Evolutionary conservation across 2,113 vertebrate species (phyloP).

Genomic region (Cynocephalus volans): DNA sequence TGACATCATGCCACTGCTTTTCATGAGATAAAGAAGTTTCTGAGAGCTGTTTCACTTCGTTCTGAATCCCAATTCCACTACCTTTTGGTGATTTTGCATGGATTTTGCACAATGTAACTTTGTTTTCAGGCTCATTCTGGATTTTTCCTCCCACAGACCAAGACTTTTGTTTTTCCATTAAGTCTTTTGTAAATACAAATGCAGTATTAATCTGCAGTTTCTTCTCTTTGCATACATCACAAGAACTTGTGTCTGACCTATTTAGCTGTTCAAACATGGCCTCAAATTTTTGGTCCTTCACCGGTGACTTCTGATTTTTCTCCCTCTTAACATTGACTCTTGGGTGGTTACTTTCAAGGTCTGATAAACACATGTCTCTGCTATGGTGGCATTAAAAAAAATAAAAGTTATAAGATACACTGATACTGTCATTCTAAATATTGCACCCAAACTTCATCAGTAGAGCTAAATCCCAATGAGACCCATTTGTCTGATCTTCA

Average conservation of each 20-base stretch:
- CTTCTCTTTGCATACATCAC: conserved; percentile 77
- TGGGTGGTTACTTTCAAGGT: conserved; percentile 81
- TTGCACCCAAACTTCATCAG: not conserved
- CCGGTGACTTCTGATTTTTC: conserved; percentile 62
- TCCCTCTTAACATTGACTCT: conserved; percentile 78
- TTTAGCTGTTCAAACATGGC: conserved; percentile 72
- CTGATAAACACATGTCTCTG: conserved; percentile 82
- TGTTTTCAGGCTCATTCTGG: conserved; percentile 77
- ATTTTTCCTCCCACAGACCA: conserved; percentile 78
- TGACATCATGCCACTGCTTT: conserved; percentile 63
- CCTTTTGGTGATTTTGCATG: conserved; percentile 21
- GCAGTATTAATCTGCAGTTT: conserved; percentile 65
- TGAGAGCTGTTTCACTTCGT: not conserved
- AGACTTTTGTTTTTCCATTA: conserved; percentile 75
- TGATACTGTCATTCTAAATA: not conserved
- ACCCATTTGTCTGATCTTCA: not conserved
- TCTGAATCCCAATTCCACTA: conserved; percentile 12
- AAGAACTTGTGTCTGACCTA: conserved; percentile 70
- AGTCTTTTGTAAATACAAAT: conserved; percentile 75
- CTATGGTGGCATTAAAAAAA: conserved; percentile 83
- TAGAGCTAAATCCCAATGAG: not conserved
- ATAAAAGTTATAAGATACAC: conserved; percentile 31
- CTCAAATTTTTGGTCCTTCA: conserved; percentile 76
- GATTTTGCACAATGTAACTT: conserved; percentile 50
- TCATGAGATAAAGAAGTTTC: not conserved